A percentile compares a stretch with the other conserved stretches of the same genome.
These are phyloP conservation scores for Rachycentron canadum DNA, from an alignment of 2,797 vertebrate genomes.

Conservation along the genomic window DNA sequence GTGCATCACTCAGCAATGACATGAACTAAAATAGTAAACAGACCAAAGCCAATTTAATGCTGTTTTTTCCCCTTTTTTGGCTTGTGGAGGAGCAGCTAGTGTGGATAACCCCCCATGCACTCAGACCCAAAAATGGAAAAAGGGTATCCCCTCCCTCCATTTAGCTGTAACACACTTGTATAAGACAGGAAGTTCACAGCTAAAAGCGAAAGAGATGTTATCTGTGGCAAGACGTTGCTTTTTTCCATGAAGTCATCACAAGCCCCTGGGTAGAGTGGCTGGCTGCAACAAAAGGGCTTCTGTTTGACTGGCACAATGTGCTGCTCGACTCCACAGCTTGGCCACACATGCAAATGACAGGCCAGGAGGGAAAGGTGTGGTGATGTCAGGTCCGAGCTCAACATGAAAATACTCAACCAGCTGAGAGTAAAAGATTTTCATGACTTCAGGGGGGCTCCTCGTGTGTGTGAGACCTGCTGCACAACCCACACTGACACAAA, in stretches of 20 bases:
- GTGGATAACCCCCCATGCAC: constrained; percentile 10
- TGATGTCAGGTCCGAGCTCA: constrained; percentile 37
- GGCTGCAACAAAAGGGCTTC: constrained; percentile 81
- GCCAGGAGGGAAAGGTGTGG: constrained; percentile 60
- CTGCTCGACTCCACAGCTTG: constrained; percentile 67
- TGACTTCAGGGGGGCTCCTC: not conserved
- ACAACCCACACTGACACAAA: not conserved
- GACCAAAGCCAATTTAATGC: not conserved
- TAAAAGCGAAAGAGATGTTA: constrained; percentile 84
- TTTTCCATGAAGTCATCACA: constrained; percentile 89
- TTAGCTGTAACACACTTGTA: constrained; percentile 64
- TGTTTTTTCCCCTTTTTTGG: constrained; percentile 9
- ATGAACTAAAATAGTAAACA: constrained; percentile 24
- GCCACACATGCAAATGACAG: constrained; percentile 82
- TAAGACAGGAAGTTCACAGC: constrained; percentile 86
- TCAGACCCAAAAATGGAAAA: constrained; percentile 48
- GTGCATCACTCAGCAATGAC: constrained; percentile 36
- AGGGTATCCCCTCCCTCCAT: constrained; percentile 80
- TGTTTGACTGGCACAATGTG: constrained; percentile 76
- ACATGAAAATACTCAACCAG: constrained; percentile 10
- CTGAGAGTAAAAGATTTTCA: not conserved
- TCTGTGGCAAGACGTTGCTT: constrained; percentile 83
- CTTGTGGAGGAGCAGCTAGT: not conserved
- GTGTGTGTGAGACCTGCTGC: not conserved
- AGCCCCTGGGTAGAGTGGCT: constrained; percentile 67